Base-by-base conservation (phyloP, 1,140 invertebrate species). In the Dufourea novaeangliae region DNA sequence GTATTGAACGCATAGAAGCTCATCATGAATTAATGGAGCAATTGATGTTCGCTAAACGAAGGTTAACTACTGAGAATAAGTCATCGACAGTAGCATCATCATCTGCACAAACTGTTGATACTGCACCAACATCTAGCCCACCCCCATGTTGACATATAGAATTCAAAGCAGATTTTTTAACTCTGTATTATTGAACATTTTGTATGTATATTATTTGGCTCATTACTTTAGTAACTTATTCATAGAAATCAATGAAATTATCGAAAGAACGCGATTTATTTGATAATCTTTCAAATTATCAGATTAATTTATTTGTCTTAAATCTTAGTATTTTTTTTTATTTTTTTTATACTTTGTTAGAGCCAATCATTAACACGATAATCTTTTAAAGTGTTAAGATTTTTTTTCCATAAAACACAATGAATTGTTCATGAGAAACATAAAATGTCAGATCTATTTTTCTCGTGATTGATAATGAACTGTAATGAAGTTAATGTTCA, bases 11-110 rank as follows among this genome's bases (percentile, higher is more conserved):
- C 83, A 92, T 96, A 83, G 95, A 95, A 89, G 95, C 94, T 64
- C 95, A 95, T 87, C 95, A 96, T 84, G 94, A 94, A 84, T 88
- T 95, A 75, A 94, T 95, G 89, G 93, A 95, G 90, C 94, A 95
- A 75, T 92, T 93, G 70, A 88, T 90, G 75, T 88, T 86, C 62
- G 91, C 91, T 39, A 91, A 90, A 75, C 88, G 86, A 72, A 88
- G 87, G 72, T 80, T 92, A 41, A 89, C 82, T 44, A 87, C 85
- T 1, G 88, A 91, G 44, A 83, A 87, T 39, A 90, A 90, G 41
- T 71, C 87, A 12, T 72, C 85, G 12, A 46, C 88, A 34, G 85
- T 86, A n/a, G 87, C 80, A 34, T 83, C 87, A 25, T 86, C 89
- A 25, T 86, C 90, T 1, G 63, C 86, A 20, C 82, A 86, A 50